Percentiles rank a stretch among this genome's conserved stretches.
Conservation (phyloP, 2,888 invertebrate species). For the Dendrolimus houi region DNA sequence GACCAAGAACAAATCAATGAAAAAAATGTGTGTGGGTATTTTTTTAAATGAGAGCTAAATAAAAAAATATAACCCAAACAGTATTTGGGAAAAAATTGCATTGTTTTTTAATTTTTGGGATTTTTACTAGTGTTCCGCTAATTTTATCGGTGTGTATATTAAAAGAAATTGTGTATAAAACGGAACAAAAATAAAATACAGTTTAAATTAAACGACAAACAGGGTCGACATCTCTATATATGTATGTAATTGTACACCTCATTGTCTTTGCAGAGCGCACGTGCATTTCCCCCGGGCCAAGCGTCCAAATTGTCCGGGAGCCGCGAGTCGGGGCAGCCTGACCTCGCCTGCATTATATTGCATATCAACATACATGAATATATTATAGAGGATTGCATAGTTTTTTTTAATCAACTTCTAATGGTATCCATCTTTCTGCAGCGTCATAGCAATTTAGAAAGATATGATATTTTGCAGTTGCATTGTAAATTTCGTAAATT, state of each 20-base stretch:
- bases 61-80: no score
- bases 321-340: constrained; percentile 3
- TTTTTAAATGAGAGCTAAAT: no score
- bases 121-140: no score
- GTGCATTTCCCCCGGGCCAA: constrained; percentile 38
- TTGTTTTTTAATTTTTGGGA: no score
- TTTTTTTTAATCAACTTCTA: not conserved
- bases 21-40: no score
- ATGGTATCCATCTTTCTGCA: not conserved
- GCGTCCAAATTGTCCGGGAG: constrained; percentile 23
- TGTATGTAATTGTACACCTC: constrained; percentile 6
- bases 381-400: not conserved
- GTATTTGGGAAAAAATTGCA: no score
- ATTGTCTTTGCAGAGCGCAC: constrained; percentile 31
- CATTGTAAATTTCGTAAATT: no score
- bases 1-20: no score
- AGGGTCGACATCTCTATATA: not conserved
- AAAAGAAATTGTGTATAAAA: no score
- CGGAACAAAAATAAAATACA: not conserved
- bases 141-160: no score
- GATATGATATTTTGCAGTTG: no score
- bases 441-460: no score
- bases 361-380: not conserved
- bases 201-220: constrained; percentile 1
- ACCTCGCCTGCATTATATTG: not conserved